These are phyloP conservation scores for Macrosoma leucophasiata DNA, from an alignment of 2,888 invertebrate species.

Conservation along the genomic window DNA sequence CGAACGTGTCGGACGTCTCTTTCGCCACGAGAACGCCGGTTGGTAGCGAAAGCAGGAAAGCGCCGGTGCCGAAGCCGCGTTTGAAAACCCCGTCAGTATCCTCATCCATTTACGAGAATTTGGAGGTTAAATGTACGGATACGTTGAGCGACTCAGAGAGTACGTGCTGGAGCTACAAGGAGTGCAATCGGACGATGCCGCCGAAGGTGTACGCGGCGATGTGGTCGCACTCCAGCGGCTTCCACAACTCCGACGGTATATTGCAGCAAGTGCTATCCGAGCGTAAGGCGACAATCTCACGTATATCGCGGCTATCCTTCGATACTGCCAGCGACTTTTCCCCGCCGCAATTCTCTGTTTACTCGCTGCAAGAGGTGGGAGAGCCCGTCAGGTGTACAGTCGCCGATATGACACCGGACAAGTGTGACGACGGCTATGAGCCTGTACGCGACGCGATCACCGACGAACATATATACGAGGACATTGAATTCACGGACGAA, in stretches of 20 bases:
- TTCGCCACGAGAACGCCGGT: conserved; percentile 54
- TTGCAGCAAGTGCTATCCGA: conserved; percentile 46
- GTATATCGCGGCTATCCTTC: conserved; percentile 56
- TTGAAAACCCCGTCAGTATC: conserved; percentile 42
- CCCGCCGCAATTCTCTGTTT: conserved; percentile 52
- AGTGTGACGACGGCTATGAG: conserved; percentile 65
- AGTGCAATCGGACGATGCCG: conserved; percentile 46
- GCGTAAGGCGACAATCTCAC: conserved; percentile 49
- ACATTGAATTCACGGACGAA: conserved; percentile 64
- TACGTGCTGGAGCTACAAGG: conserved; percentile 69
- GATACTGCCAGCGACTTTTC: conserved; percentile 57
- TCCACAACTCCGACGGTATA: conserved; percentile 62
- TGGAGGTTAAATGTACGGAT: conserved; percentile 37
- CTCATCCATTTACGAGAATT: conserved; percentile 39
- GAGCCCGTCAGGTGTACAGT: conserved; percentile 71
- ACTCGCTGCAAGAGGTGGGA: conserved; percentile 64
- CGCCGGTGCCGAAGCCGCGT: conserved; percentile 38
- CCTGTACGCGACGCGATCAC: conserved; percentile 60
- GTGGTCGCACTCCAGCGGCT: conserved; percentile 67
- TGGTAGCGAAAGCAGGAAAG: conserved; percentile 33
- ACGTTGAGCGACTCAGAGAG: conserved; percentile 61
- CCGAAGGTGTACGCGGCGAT: conserved; percentile 53
- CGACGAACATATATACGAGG: conserved; percentile 70
- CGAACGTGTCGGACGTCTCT: conserved; percentile 44
- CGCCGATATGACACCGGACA: conserved; percentile 60